These are phyloP conservation scores for Sander lucioperca DNA, from an alignment of 2,113 vertebrate species.

Conservation along the genomic window DNA sequence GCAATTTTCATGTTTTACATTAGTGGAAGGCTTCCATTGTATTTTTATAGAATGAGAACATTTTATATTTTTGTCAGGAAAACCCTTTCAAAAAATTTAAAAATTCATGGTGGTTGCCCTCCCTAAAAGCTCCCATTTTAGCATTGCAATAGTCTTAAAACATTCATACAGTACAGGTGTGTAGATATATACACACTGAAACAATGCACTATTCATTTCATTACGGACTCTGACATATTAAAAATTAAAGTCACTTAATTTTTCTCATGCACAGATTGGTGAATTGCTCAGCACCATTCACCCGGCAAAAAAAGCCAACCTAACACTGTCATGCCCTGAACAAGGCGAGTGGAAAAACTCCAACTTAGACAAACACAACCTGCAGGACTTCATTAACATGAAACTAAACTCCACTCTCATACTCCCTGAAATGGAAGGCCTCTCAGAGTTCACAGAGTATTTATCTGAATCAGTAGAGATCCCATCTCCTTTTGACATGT, in stretches of 20 bases:
- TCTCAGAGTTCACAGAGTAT: conserved; percentile 97
- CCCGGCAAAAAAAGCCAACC: conserved; percentile 95
- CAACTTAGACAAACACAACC: conserved; percentile 95
- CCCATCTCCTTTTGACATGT: conserved; percentile 95
- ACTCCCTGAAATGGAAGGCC: conserved; percentile 96
- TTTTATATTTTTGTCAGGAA: neutral
- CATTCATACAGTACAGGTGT: neutral
- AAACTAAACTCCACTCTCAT: conserved; percentile 94
- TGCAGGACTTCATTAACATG: conserved; percentile 98
- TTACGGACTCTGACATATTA: neutral
- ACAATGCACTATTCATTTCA: neutral
- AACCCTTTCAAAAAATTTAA: neutral
- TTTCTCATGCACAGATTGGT: conserved; percentile 88
- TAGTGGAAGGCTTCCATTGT: neutral
- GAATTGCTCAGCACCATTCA: conserved; percentile 95
- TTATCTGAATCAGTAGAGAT: conserved; percentile 98
- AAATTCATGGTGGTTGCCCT: neutral
- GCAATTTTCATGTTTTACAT: neutral
- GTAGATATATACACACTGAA: neutral
- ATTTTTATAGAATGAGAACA: neutral
- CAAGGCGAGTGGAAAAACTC: conserved; percentile 98
- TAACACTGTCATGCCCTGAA: conserved; percentile 95
- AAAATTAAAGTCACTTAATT: neutral
- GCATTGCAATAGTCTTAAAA: conserved; percentile 3
- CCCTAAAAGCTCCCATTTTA: neutral